A percentile compares a stretch with the other conserved stretches of the same genome.
Conservation (phyloP, 2,888 invertebrate species). For the Creontiades dilutus region DNA sequence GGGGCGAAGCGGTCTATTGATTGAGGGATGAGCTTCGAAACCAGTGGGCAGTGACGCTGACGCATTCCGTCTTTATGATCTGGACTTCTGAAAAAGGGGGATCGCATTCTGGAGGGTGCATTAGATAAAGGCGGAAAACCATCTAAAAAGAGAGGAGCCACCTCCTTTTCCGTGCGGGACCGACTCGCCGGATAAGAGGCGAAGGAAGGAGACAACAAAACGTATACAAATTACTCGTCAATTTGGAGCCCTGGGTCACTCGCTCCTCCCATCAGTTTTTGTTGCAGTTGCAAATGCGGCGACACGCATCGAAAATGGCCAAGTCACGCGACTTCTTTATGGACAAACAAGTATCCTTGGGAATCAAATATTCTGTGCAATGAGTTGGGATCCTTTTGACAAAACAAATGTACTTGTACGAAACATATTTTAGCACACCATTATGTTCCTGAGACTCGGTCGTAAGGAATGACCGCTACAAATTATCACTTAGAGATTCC, state of each 20-base stretch:
- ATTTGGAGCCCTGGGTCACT: conserved; percentile 48
- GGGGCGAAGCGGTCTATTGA: conserved; percentile 46
- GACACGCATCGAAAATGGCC: conserved; percentile 41
- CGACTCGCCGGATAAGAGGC: background rate
- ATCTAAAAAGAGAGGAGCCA: conserved; percentile 36
- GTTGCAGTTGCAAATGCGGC: conserved; percentile 43
- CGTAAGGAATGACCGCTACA: no score
- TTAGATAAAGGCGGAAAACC: conserved; percentile 54
- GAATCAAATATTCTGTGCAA: no score
- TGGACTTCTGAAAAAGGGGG: conserved; percentile 4
- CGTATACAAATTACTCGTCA: conserved; percentile 48
- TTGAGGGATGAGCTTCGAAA: conserved; percentile 58
- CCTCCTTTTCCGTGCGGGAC: background rate
- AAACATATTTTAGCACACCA: no score
- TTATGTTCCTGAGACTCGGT: no score
- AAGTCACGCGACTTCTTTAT: conserved; percentile 31
- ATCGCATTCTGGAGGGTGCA: conserved; percentile 32
- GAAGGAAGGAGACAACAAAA: conserved; percentile 15
- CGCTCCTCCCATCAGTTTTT: conserved; percentile 34
- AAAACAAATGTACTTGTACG: no score
- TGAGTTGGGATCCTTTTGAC: no score
- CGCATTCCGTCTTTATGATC: conserved; percentile 66
- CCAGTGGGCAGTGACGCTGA: conserved; percentile 67
- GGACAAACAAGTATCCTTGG: no score
- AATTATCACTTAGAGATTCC: no score